phyloP scores from a whole-genome alignment of 2,888 invertebrate species.

The Crioceris asparagi region DNA sequence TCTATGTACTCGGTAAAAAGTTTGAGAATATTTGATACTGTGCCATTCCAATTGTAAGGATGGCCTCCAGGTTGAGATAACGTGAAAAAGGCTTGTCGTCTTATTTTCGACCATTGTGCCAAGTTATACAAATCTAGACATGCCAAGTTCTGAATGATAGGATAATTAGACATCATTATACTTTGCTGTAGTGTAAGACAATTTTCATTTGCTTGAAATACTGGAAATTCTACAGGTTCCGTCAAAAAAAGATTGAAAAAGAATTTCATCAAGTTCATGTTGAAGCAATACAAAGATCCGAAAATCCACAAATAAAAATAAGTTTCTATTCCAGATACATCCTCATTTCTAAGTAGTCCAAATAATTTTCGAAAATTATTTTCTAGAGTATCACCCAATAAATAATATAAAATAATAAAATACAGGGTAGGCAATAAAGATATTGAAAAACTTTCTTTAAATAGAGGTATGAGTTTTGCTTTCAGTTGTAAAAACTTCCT shows the following conservation, averaged over 20 bases:
- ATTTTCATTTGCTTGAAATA: conserved; percentile 40
- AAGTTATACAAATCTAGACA: conserved; percentile 62
- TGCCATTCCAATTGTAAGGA: conserved; percentile 75
- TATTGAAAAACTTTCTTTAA: conserved; percentile 48
- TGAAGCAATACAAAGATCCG: conserved; percentile 55
- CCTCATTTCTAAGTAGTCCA: conserved; percentile 39
- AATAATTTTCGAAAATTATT: conserved; percentile 43
- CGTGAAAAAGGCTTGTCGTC: conserved; percentile 57
- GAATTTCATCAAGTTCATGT: conserved; percentile 58
- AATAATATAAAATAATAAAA: conserved; percentile 50
- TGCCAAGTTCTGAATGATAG: conserved; percentile 64
- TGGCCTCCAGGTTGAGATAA: conserved; percentile 77
- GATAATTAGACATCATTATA: conserved; percentile 47
- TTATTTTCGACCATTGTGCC: conserved; percentile 47
- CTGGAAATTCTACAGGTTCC: conserved; percentile 55
- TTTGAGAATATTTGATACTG: conserved; percentile 52
- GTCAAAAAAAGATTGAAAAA: conserved; percentile 62
- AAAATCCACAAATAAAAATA: conserved; percentile 57
- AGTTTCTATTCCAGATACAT: conserved; percentile 40
- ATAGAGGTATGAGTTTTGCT: conserved; percentile 43
- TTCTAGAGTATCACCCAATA: conserved; percentile 48
- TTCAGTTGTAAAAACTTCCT: conserved; percentile 58
- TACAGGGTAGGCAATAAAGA: conserved; percentile 53
- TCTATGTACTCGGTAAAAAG: conserved; percentile 55
- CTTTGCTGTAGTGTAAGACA: conserved; percentile 50